Conservation (phyloP, 1,140 invertebrate genomes). For the Tribolium castaneum region DNA sequence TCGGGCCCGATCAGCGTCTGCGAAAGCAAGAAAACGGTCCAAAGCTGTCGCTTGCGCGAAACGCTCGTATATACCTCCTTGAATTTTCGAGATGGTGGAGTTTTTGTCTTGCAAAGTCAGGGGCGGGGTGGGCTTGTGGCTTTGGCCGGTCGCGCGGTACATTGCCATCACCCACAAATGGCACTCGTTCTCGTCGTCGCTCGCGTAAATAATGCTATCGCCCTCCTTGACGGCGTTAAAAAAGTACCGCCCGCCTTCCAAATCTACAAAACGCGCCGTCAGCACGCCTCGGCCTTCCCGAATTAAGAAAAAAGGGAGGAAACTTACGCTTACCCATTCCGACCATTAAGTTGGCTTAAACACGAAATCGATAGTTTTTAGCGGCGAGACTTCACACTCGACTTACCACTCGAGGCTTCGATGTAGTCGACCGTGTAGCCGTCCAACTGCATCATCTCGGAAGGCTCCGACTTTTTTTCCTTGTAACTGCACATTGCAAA, state of each 20-base stretch:
- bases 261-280: slow-evolving; percentile 67
- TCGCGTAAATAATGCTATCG: slow-evolving; percentile 96
- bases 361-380: not conserved
- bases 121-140: slow-evolving; percentile 97
- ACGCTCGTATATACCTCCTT: too few species aligned
- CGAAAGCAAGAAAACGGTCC: slow-evolving; percentile 13
- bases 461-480: slow-evolving; percentile 98
- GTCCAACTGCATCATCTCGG: slow-evolving; percentile 99
- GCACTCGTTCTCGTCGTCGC: slow-evolving; percentile 98
- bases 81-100: slow-evolving; percentile 88
- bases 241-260: slow-evolving; percentile 92
- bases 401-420: slow-evolving; percentile 86
- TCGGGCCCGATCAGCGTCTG: slow-evolving; percentile 93
- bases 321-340: slow-evolving; percentile 77
- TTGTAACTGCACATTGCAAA: slow-evolving; percentile 99
- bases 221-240: slow-evolving; percentile 99
- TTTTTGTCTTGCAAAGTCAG: slow-evolving; percentile 86
- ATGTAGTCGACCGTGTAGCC: slow-evolving; percentile 99
- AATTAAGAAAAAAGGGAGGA: slow-evolving; percentile 40
- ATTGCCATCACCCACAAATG: slow-evolving; percentile 99
- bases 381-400: not conserved
- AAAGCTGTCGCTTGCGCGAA: too few species aligned
- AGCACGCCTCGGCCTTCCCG: not conserved
- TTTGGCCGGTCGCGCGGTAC: slow-evolving; percentile 98
- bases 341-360: slow-evolving; percentile 87